Percentiles rank a stretch among this genome's conserved stretches.
Conservation (phyloP, 2,888 invertebrate genomes). For the Spisula solida region DNA sequence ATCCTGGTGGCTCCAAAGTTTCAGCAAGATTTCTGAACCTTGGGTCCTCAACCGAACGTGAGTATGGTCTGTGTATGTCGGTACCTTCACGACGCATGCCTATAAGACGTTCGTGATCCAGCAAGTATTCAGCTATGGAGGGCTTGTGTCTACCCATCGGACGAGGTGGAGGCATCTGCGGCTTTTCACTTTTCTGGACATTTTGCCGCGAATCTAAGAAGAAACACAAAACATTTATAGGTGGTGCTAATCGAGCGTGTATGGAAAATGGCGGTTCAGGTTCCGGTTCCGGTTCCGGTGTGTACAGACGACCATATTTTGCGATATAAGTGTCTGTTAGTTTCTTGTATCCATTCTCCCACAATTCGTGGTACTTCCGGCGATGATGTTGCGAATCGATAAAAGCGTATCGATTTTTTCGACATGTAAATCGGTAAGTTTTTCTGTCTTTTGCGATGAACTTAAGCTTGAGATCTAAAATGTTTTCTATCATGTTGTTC, state of each 20-base stretch:
- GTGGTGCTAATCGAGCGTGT: conserved; percentile 63
- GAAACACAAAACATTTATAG: conserved; percentile 65
- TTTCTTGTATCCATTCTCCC: conserved; percentile 55
- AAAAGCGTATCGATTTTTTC: conserved; percentile 66
- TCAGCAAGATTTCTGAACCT: conserved; percentile 76
- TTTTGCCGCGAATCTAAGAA: conserved; percentile 51
- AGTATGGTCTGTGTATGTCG: conserved; percentile 32
- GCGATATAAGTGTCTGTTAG: conserved; percentile 64
- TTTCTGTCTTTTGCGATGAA: conserved; percentile 72
- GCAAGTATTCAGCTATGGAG: conserved; percentile 34
- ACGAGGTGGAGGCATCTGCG: conserved; percentile 29
- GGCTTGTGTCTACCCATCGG: conserved; percentile 28
- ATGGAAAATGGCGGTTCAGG: conserved; percentile 61
- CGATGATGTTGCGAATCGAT: conserved; percentile 61
- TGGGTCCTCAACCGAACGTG: conserved; percentile 74
- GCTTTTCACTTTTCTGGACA: conserved; percentile 32
- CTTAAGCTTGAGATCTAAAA: conserved; percentile 78
- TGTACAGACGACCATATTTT: conserved; percentile 57
- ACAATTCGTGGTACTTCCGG: conserved; percentile 62
- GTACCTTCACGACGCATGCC: background rate
- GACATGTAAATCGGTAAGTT: conserved; percentile 64
- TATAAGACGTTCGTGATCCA: conserved; percentile 43
- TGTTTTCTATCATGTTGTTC: conserved; percentile 82
- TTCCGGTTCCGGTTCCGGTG: conserved; percentile 59
- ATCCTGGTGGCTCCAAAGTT: conserved; percentile 68